Evolutionary conservation across 2,113 vertebrate species (phyloP), one percentile per base, ranked within the genome.

Genomic region (Dermatemys mawii): DNA sequence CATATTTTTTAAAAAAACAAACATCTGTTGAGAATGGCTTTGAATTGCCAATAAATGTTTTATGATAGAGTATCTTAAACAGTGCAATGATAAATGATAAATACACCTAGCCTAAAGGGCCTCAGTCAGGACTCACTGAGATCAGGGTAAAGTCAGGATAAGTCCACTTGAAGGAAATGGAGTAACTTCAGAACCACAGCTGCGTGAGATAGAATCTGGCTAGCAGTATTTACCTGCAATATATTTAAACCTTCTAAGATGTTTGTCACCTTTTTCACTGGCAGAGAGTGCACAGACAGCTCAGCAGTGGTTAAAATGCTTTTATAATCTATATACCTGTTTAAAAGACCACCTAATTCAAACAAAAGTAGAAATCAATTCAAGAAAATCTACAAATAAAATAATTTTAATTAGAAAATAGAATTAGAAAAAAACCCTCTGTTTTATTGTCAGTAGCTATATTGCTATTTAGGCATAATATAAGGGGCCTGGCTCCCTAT

Each of bases 381-480:
- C 78, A 21, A 4, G 24, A 67, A 86, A 75, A 63, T 8, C 2
- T 57, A 32, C 32, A 1, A 4, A 10, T 57, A 54, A 2, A 49
- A 29, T 54, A 49, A 89, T 89, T 93, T 79, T 12, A 75, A 8
- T 26, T 8, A 88, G 6, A 57, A 87, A 86, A 41, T 53, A 32
- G n/a, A 53, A 81, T 22, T 44, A 86, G 27, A 75, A 86, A 89
- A 86, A 27, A 67, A 9, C 17, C n/a, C 46, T 8, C 46, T 5
- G 11, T 83, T 11, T 35, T 79, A 5, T 48, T 24, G 16, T 86
- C 29, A 79, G 21, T 81, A 75, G 54, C 75, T 91, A 80, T 60
- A 29, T 3, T 84, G 2, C 1, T 80, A 3, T n/a, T 89, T 90
- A 84, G 82, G 57, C 11, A 46, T n/a, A 48, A 38, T 0, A 0